Conservation (phyloP, 2,113 vertebrate genomes). For the Lagopus muta region DNA sequence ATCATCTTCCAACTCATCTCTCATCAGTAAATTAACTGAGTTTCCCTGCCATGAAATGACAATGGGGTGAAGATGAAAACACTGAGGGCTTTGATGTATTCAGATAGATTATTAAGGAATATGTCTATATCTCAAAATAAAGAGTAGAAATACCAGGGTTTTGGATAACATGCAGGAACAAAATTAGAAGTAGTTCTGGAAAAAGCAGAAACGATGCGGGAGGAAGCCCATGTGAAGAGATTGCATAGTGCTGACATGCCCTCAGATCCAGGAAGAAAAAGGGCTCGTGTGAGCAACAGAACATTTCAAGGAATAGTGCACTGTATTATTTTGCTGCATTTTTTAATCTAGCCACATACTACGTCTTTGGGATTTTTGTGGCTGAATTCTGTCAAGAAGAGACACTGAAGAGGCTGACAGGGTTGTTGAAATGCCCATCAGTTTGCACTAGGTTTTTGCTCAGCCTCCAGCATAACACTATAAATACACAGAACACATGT, state of each 20-base stretch:
- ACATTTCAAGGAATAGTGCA: neutral
- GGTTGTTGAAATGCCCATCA: neutral
- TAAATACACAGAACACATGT: neutral
- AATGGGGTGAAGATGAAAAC: neutral
- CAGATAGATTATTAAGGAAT: neutral
- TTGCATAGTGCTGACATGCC: neutral
- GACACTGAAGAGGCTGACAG: neutral
- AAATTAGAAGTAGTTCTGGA: neutral
- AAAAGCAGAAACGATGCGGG: neutral
- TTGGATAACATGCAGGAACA: neutral
- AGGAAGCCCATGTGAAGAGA: accelerated
- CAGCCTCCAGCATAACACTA: neutral
- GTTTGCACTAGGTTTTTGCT: neutral
- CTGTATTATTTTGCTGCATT: neutral
- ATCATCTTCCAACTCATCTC: neutral
- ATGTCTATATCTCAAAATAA: neutral
- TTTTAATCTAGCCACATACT: neutral
- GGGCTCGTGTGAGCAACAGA: accelerated
- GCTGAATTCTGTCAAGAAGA: neutral
- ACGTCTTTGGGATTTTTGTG: neutral
- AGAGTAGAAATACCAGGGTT: neutral
- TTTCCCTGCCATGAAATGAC: neutral
- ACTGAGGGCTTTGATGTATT: neutral
- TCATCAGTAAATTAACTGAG: neutral
- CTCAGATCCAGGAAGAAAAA: neutral